Base-by-base conservation (phyloP, 1,140 invertebrate species). In the Branchinecta lindahli region DNA sequence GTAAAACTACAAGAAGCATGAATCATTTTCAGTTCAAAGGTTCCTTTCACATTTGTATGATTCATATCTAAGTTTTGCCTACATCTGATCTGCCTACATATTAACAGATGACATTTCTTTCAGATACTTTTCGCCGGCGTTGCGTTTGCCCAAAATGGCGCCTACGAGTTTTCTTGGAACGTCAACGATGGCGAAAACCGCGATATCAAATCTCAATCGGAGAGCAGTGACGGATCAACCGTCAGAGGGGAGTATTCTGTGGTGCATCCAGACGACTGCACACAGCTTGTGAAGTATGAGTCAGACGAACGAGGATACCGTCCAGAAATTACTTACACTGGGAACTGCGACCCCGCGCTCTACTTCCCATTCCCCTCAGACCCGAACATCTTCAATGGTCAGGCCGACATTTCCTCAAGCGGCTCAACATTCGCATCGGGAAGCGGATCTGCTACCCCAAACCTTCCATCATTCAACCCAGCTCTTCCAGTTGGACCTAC, bases 251-350 rank as follows among this genome's bases (percentile, higher is more conserved):
- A 70, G 47, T 73, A 73, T 61, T 10, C 65, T 8, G 72, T 73
- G 12, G 33, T 69, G 15, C 71, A 72, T 12, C 72, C 72, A 21
- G 72, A 73, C 68, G 72, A 71, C 18, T 66, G 72, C 67, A 72
- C 71, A 4, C 72, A 73, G 71, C 68, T 61, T 21, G 71, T 72
- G 20, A 67, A 18, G 33, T 68, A 68, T 15, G n/a, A 68, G 44
- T 7, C 67, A 3, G 67, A 68, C 20, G 67, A 68, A 33, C n/a
- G 45, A 20, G 67, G 67, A 5, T 44, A 68, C 44, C 7, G 18
- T 0, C 33, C 67, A 5, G 44, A 68, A 44, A 45, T 68, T 15
- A 68, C 33, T 33, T 68, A 68, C 12, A 68, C 6, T n/a, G 67
- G 71, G 70, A 68, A 70, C 6, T 61, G 52, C 52, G 18, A 61